Conservation (phyloP, 1,140 invertebrate species). For the Caenorhabditis elegans region DNA sequence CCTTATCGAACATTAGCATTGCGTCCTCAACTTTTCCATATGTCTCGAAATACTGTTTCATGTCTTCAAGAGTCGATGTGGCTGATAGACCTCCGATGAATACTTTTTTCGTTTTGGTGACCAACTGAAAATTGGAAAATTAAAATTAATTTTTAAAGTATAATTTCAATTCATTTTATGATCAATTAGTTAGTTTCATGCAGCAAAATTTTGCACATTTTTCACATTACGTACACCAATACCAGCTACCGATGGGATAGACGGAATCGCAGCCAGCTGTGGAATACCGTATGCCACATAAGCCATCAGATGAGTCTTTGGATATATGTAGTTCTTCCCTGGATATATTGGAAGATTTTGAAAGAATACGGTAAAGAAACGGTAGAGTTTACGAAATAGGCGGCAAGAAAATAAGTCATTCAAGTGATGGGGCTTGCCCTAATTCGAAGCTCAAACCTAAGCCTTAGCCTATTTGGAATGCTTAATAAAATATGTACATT, state of each 20-base stretch:
- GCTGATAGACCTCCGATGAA: constrained; percentile 98
- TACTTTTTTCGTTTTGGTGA: constrained; percentile 99
- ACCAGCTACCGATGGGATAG: constrained; percentile 5
- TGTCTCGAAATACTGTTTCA: constrained; percentile 99
- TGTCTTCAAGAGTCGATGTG: constrained; percentile 97
- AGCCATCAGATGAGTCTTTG: neutral
- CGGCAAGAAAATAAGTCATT: no score
- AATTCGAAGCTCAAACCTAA: no score
- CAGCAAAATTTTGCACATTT: no score
- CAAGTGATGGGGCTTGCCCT: no score
- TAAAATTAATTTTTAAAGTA: neutral
- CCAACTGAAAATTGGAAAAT: constrained; percentile 79
- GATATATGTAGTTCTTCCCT: no score
- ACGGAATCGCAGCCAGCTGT: neutral
- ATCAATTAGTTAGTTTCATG: no score
- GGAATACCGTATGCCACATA: constrained; percentile 17
- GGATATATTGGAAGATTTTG: neutral
- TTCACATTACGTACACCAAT: neutral
- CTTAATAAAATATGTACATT: no score
- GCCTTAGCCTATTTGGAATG: no score
- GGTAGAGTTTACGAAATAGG: no score
- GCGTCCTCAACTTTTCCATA: constrained; percentile 99
- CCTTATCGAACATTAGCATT: constrained; percentile 99
- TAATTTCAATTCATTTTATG: no score
- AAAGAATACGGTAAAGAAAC: no score